Conservation (phyloP, 2,113 vertebrate species). For the Aegotheles bennettii region DNA sequence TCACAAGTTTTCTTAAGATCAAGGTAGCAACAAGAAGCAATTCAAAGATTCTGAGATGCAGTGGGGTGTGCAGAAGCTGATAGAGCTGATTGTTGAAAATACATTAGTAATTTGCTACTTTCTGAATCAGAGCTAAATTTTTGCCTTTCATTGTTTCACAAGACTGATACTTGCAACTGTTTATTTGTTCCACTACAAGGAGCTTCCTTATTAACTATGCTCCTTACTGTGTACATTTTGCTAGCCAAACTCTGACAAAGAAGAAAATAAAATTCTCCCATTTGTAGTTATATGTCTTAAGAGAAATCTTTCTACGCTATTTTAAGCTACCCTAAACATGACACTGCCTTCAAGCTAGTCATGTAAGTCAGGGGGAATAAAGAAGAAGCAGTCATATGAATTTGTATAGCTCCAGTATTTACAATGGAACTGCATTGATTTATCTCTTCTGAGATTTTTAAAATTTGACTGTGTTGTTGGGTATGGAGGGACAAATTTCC, state of each 20-base stretch:
- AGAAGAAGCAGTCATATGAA: neutral
- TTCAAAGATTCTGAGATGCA: neutral
- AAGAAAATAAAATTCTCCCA: neutral
- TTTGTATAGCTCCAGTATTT: neutral
- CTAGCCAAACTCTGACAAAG: neutral
- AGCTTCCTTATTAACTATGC: neutral
- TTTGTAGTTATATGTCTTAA: neutral
- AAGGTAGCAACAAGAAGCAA: neutral
- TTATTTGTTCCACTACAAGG: neutral
- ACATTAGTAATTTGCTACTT: neutral
- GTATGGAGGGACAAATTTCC: neutral
- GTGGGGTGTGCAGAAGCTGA: neutral
- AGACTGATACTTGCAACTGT: neutral
- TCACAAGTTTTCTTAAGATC: neutral
- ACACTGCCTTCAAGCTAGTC: neutral
- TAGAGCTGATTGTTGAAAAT: neutral
- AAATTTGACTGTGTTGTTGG: neutral
- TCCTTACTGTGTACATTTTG: neutral
- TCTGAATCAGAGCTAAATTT: neutral
- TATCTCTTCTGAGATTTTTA: neutral
- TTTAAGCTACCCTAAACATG: neutral
- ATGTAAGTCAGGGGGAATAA: neutral
- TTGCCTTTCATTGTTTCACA: neutral
- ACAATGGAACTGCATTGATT: neutral
- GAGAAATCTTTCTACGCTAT: neutral